Evolutionary conservation across 1,140 invertebrate species (phyloP).

Genomic region (Drosophila rufa): DNA sequence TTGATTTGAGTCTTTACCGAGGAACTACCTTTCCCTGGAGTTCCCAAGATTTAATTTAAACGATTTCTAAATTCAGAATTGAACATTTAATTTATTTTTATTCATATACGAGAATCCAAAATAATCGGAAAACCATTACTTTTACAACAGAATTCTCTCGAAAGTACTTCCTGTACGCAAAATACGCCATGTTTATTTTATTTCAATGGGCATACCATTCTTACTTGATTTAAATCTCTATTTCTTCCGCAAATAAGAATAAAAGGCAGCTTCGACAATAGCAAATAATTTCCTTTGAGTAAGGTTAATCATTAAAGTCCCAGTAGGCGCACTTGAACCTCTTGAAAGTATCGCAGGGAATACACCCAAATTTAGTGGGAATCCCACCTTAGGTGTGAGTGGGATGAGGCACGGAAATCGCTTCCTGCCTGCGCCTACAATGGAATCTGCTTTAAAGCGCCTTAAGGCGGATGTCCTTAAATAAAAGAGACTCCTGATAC

Average conservation of each 20-base stretch:
- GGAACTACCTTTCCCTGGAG: too few species aligned
- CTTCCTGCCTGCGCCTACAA: constrained; percentile 18
- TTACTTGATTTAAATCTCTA: neutral
- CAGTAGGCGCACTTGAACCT: neutral
- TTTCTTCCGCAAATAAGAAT: neutral
- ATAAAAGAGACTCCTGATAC: constrained; percentile 18
- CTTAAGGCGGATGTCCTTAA: constrained; percentile 19
- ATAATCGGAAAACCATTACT: too few species aligned
- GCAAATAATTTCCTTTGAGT: neutral
- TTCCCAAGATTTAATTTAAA: too few species aligned
- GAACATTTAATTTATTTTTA: too few species aligned
- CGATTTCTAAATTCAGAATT: too few species aligned
- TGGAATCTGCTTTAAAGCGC: constrained; percentile 27
- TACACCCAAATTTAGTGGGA: constrained; percentile 3
- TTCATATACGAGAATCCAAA: too few species aligned
- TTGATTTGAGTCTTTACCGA: too few species aligned
- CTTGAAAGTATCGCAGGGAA: neutral
- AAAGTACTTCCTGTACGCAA: neutral
- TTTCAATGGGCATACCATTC: neutral
- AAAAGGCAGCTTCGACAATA: neutral
- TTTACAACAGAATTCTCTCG: neutral
- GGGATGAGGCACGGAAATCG: constrained; percentile 18
- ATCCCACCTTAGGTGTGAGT: constrained; percentile 9
- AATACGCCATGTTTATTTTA: neutral
- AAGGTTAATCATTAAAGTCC: constrained; percentile 5